Conservation (phyloP, 1,140 invertebrate species). For the Vollenhovia emeryi region DNA sequence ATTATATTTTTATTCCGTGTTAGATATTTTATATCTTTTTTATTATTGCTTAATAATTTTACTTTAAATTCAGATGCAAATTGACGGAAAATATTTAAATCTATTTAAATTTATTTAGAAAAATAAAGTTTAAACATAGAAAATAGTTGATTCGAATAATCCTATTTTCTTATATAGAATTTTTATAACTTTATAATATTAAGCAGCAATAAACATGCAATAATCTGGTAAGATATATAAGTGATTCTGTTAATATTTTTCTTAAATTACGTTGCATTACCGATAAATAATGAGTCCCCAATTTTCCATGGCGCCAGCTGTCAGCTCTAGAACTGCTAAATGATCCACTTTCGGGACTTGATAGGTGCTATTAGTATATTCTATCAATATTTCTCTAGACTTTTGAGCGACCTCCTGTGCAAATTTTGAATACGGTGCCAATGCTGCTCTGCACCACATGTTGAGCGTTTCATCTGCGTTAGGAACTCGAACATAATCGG, state of each 20-base stretch:
- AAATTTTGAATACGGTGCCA: slow-evolving; percentile 85
- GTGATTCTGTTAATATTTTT: background rate
- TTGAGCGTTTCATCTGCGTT: slow-evolving; percentile 76
- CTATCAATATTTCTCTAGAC: slow-evolving; percentile 73
- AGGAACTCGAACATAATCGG: slow-evolving; percentile 86
- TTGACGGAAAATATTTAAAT: background rate
- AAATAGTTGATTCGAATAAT: background rate
- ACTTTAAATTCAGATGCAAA: background rate
- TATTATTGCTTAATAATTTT: background rate
- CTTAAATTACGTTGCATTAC: slow-evolving; percentile 76
- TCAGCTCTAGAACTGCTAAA: slow-evolving; percentile 92
- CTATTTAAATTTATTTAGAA: background rate
- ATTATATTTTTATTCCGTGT: background rate
- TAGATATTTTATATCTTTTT: background rate
- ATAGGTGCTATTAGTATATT: slow-evolving; percentile 71
- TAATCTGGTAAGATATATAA: background rate
- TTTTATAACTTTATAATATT: background rate
- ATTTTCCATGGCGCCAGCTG: slow-evolving; percentile 94
- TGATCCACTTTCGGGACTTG: slow-evolving; percentile 86
- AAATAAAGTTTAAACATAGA: background rate
- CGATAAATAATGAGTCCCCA: slow-evolving; percentile 89
- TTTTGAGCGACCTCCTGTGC: slow-evolving; percentile 78
- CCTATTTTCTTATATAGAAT: background rate
- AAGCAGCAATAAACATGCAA: background rate
- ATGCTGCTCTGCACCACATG: slow-evolving; percentile 86